Evolutionary conservation across 2,888 invertebrate genomes (phyloP).

Genomic region (Pantelozetes paolii): DNA sequence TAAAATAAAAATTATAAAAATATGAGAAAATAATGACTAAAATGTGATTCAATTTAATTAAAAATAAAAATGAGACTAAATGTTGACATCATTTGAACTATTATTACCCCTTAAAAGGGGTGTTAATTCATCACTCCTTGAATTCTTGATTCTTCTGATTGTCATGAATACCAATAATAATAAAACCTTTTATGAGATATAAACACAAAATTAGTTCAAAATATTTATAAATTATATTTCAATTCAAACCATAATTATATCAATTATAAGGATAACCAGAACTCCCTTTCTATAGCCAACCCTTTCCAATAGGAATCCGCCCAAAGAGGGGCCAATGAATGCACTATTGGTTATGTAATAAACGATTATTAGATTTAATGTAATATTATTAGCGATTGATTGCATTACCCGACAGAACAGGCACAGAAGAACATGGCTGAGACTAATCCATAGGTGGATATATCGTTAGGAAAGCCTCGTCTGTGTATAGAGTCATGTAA

Average conservation of each 20-base stretch:
- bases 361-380: background rate
- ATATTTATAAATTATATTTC: background rate
- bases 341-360: conserved; percentile 18
- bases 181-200: background rate
- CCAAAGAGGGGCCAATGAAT: conserved; percentile 42
- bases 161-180: background rate
- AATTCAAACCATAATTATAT: conserved; percentile 40
- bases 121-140: background rate
- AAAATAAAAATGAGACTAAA: background rate
- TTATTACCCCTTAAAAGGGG: background rate
- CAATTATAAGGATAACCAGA: conserved; percentile 22
- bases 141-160: background rate
- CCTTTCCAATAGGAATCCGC: conserved; percentile 38
- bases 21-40: no score
- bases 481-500: conserved; percentile 67
- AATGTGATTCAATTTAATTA: background rate
- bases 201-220: no score
- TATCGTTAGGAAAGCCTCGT: conserved; percentile 66
- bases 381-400: no score
- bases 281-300: conserved; percentile 36
- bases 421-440: conserved; percentile 87
- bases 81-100: background rate
- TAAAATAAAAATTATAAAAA: no score
- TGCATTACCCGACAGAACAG: conserved; percentile 67
- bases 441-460: conserved; percentile 82